Evolutionary conservation across 2,797 vertebrate species (phyloP), one percentile per base, ranked within the genome.

Genomic region (Bufotes viridis): DNA sequence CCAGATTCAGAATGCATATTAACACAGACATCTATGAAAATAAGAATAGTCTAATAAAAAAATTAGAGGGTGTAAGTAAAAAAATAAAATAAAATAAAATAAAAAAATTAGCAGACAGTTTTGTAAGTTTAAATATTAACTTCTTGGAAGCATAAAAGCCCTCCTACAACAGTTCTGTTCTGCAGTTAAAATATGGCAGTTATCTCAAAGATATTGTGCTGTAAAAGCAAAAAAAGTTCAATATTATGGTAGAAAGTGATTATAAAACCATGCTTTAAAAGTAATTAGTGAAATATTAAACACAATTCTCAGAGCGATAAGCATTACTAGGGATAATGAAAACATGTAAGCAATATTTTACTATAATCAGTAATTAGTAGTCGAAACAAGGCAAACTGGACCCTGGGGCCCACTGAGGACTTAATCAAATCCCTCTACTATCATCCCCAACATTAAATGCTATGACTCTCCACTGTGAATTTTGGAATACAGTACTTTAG

Each of bases 351-450:
- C 84, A 82, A 82, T 86, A 89, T 89, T 82, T 89, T 82, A 86
- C 53, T 79, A 86, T 86, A 81, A 86, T 89, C 70, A 78, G 78
- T 86, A 86, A 82, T 89, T 86, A 89, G 78, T 78, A 89, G 84
- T 82, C 83, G 55, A 49, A 86, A 75, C 88, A 89, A 34, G 79
- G 61, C 61, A 78, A 86, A 86, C 84, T 82, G 79, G 70, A 51
- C 88, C 63, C 88, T 65, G 13, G 79, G 58, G 88, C 26, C 78
- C 74, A 49, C 70, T 82, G 75, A 81, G 29, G 58, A 89, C 83
- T 85, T 81, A 85, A 85, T 76, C 49, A 81, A 85, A 78, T 85
- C 83, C 83, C 67, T 74, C 57, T 20, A 78, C 67, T 86, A 86
- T 70, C 72, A 49, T 82, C 78, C 55, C 69, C 57, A 81, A 60